Evolutionary conservation across 1,140 invertebrate genomes (phyloP).

Genomic region (Psilanteris sp.): DNA sequence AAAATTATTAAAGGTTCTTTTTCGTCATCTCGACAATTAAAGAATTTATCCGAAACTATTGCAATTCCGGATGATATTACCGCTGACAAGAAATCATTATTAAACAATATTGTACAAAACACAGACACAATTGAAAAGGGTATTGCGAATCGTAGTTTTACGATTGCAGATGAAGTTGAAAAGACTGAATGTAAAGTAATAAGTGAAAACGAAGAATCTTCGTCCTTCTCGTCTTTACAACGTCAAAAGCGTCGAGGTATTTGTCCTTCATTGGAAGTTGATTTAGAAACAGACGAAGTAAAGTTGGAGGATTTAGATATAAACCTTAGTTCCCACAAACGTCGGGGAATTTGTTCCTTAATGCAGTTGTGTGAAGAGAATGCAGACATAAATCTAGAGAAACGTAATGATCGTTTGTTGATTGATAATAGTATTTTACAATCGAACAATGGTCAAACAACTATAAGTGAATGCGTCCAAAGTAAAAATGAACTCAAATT

Average conservation of each 20-base stretch:
- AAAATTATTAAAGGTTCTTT: constrained; percentile 41
- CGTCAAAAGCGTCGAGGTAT: constrained; percentile 81
- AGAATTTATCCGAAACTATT: constrained; percentile 50
- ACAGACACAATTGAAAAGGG: constrained; percentile 67
- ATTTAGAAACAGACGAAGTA: constrained; percentile 50
- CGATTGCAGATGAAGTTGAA: constrained; percentile 61
- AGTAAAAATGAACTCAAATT: constrained; percentile 10
- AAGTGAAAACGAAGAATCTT: constrained; percentile 31
- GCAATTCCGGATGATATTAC: constrained; percentile 62
- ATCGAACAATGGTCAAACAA: neutral
- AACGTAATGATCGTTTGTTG: constrained; percentile 17
- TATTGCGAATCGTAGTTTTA: constrained; percentile 67
- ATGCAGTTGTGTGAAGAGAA: constrained; percentile 67
- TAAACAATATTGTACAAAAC: constrained; percentile 70
- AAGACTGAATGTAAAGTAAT: constrained; percentile 35
- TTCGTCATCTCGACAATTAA: constrained; percentile 34
- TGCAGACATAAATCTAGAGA: constrained; percentile 56
- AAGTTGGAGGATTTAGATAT: constrained; percentile 39
- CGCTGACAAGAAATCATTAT: constrained; percentile 71
- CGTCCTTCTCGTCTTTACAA: constrained; percentile 64
- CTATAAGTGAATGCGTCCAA: neutral
- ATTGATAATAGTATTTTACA: neutral
- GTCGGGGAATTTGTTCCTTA: constrained; percentile 70
- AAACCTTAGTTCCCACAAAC: constrained; percentile 64
- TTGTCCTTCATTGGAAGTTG: constrained; percentile 77